Evolutionary conservation across 1,140 invertebrate species (phyloP), one percentile per base, ranked within the genome.

Genomic region (Drosophila insularis): DNA sequence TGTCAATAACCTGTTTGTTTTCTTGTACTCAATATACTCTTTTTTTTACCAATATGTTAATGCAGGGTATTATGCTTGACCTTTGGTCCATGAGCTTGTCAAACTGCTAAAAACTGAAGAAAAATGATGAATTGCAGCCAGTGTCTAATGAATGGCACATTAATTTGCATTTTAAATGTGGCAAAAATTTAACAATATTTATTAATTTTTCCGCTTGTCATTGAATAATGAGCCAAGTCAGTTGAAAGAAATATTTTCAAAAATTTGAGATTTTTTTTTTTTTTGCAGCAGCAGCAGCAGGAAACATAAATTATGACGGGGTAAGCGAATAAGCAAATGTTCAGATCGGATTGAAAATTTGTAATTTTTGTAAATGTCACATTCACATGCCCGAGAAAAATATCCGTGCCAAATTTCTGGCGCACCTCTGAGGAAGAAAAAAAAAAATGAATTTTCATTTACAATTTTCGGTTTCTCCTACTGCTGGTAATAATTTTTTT

Each of bases 151-250:
- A 81, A 76, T 80, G 80, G 78, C 80, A 78, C 71, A 80, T 81
- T 81, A 81, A 81, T 81, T 81, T 81, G 80, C 80, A 81, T 81
- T 81, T 43, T 74, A 68, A 73, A 81, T 81, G 58, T 60, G 50
- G 31, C 59, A 27, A 63, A 71, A 63, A 39, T 40, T 56, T 27
- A 56, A 11, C 39, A 23, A 50, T 50, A 60, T 31, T 59, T 63
- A 46, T 46, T 50, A 21, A 40, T 71, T 21, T 55, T 62, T 63
- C 43, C 55, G 60, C 63, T 71, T 78, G 75, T 74, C 75, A 78
- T 74, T 78, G 75, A 78, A 78, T 78, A 78, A 78, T 78, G 75
- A 78, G 75, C 53, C 62, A 66, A 63, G 62, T 50, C 65, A 46
- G 71, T 27, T 27, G 54, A 64, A 64, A 50, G 2, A 63, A 50